Conservation (phyloP, 2,888 invertebrate species). For the Habrosyne pyritoides region DNA sequence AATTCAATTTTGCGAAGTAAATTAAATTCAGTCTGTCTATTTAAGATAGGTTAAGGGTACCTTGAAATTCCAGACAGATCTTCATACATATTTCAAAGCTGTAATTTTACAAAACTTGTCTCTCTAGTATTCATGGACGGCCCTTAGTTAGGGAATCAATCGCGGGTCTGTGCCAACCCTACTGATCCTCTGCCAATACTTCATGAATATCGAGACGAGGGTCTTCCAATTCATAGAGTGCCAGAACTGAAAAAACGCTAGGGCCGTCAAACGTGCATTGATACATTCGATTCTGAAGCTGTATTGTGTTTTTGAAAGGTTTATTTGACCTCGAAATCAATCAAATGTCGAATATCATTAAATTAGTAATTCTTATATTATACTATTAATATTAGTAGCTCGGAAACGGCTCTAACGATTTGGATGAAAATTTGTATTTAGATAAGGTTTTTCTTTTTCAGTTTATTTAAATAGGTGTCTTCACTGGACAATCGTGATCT, state of each 20-base stretch:
- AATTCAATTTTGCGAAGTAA: background rate
- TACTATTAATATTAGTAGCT: too few species aligned
- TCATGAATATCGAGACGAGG: slow-evolving; percentile 4
- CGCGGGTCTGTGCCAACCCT: background rate
- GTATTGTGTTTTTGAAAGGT: too few species aligned
- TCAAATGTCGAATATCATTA: too few species aligned
- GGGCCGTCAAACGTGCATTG: background rate
- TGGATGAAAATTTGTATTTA: too few species aligned
- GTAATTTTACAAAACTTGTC: background rate
- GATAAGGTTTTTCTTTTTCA: too few species aligned
- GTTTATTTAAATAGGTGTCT: too few species aligned
- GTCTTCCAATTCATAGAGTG: background rate
- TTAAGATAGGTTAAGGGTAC: background rate
- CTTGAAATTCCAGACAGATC: background rate
- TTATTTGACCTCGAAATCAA: too few species aligned
- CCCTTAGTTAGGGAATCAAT: slow-evolving; percentile 1
- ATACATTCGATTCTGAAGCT: background rate
- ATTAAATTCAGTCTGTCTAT: background rate
- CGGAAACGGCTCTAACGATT: too few species aligned
- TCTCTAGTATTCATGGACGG: background rate
- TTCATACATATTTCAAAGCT: background rate
- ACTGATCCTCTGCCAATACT: background rate
- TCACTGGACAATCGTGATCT: too few species aligned
- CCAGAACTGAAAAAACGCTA: background rate
- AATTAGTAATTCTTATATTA: too few species aligned